Evolutionary conservation across 2,797 vertebrate species (phyloP).

Genomic region (Pipistrellus pygmaeus): DNA sequence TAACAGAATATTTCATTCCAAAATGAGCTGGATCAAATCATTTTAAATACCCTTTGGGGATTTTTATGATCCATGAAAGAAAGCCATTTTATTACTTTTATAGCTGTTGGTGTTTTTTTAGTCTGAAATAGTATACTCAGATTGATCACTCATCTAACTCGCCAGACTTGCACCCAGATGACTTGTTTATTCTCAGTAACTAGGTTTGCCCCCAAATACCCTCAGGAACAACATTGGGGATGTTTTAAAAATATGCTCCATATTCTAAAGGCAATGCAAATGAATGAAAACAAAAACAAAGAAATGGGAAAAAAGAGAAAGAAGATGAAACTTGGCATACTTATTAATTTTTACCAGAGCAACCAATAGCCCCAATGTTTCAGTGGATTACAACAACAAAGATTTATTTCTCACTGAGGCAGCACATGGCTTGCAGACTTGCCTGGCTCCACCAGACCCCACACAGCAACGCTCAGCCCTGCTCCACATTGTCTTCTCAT

Average conservation of each 20-base stretch:
- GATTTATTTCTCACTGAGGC: neutral
- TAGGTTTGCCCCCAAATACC: constrained; percentile 55
- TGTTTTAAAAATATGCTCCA: neutral
- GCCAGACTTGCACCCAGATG: constrained; percentile 49
- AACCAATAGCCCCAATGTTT: neutral
- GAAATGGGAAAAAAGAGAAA: neutral
- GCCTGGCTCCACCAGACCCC: neutral
- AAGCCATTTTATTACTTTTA: constrained; percentile 58
- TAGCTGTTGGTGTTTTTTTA: neutral
- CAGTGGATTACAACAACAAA: neutral
- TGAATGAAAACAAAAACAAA: constrained; percentile 52
- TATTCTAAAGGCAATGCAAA: constrained; percentile 41
- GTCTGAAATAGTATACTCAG: neutral
- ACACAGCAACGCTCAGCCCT: neutral
- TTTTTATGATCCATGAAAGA: constrained; percentile 62
- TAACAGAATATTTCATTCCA: constrained; percentile 39
- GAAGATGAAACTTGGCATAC: neutral
- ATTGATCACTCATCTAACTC: constrained; percentile 58
- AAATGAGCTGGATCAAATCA: constrained; percentile 63
- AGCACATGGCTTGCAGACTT: neutral
- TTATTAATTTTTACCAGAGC: constrained; percentile 23
- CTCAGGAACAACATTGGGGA: neutral
- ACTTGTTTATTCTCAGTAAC: constrained; percentile 69
- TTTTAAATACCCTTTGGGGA: constrained; percentile 46
- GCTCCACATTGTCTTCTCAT: neutral